Percentiles rank a stretch among this genome's conserved stretches.
phyloP scores from a whole-genome alignment of 2,888 invertebrate genomes.

The Athalia circularis region DNA sequence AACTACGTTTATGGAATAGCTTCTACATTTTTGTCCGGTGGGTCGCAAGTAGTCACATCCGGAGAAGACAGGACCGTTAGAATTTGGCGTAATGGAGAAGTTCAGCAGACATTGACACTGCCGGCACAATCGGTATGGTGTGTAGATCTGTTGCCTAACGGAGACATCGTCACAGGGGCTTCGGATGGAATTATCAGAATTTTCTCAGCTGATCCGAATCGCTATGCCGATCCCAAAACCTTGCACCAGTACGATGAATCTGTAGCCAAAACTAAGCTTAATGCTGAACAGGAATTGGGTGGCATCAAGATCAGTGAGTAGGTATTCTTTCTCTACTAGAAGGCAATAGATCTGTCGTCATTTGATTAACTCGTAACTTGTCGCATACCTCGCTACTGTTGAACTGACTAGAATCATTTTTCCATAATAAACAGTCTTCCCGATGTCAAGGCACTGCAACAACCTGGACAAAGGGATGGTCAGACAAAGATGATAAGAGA shows the following conservation, averaged over 20 bases:
- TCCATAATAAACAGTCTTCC: conserved; percentile 79
- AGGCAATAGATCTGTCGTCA: background rate
- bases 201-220: conserved; percentile 84
- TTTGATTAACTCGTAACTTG: background rate
- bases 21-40: conserved; percentile 69
- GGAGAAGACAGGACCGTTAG: conserved; percentile 93
- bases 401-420: background rate
- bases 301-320: conserved; percentile 91
- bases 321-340: conserved; percentile 64
- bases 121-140: conserved; percentile 95
- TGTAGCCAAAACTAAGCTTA: conserved; percentile 78
- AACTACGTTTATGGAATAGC: conserved; percentile 87
- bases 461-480: conserved; percentile 88
- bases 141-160: conserved; percentile 86
- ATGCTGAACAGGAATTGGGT: conserved; percentile 84
- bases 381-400: background rate
- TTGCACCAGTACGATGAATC: conserved; percentile 84
- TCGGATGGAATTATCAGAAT: conserved; percentile 89
- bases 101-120: conserved; percentile 81
- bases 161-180: conserved; percentile 90
- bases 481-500: conserved; percentile 90
- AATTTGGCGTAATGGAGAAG: conserved; percentile 84
- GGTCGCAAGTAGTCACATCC: conserved; percentile 84
- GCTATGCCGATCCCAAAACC: conserved; percentile 81
- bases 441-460: conserved; percentile 84